Base-by-base conservation (phyloP, 1,140 invertebrate species). In the Brachionus koreanus region DNA sequence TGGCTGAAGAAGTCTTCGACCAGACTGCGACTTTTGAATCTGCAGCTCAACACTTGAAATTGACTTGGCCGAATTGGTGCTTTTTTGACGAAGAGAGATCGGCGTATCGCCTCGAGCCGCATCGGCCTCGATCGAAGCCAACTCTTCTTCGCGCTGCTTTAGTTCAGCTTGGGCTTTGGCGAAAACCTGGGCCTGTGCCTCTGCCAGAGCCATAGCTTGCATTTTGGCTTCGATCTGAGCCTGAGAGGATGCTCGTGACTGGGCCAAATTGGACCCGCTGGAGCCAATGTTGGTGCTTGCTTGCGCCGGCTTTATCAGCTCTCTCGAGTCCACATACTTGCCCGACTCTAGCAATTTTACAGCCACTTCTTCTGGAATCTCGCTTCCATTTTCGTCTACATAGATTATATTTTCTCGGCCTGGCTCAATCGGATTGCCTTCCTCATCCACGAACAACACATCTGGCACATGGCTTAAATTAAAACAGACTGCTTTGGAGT, bases 401-500 rank as follows among this genome's bases (percentile, higher is more conserved):
- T 61, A 79, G 16, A 79, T 6, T 12, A 79, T 19, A 49, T 61
- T 79, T 13, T 79, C 76, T 10, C 57, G 76, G 16, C 76, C 76
- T 5, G 76, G 19, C 76, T 79, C 76, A 12, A 79, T 79, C n/a
- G 76, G 76, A 33, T 79, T 65, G 23, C 76, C 76, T 4, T 79
- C 76, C 35, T 79, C 76, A 25, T 79, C 76, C 23, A 79, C 76
- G 57, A 79, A 79, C 25, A 79, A 65, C 7, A 79, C 76, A 74
- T 61, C 76, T 4, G 76, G 46, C 10, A 63, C 76, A 35, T 39
- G 46, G 6, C 76, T 79, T 61, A 37, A 49, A 77, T n/a, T 3
- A 49, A 77, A 76, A 43, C 0, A 25, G 7, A 33, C 12, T 76
- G 23, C 5, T 5, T 6, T 16, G 5, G 43, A 1, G 43, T 6